These are phyloP conservation scores for Drosophila anomalata DNA, from an alignment of 2,888 invertebrate species.

Conservation along the genomic window DNA sequence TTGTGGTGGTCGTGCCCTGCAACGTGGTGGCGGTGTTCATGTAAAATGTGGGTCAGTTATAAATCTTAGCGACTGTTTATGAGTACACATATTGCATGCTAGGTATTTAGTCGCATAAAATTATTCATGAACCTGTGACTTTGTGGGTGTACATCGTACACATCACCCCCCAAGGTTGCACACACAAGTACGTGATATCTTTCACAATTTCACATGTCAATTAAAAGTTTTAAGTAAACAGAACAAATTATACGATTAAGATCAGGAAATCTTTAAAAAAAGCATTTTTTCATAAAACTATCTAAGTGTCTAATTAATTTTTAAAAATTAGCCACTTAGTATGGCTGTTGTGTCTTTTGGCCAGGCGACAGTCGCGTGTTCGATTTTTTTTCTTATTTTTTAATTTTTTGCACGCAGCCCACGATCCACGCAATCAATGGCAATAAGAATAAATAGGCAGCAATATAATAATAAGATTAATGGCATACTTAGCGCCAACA, in stretches of 20 bases:
- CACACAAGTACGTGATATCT: conserved; percentile 45
- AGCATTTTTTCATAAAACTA: not conserved
- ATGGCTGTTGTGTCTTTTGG: conserved; percentile 35
- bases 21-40: conserved; percentile 14
- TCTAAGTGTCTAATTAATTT: not conserved
- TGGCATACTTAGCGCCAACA: conserved; percentile 23
- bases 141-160: conserved; percentile 35
- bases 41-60: conserved; percentile 63
- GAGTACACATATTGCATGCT: conserved; percentile 18
- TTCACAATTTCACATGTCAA: conserved; percentile 1
- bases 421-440: conserved; percentile 32
- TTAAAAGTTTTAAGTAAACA: not conserved
- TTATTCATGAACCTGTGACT: conserved; percentile 46
- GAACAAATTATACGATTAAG: not conserved
- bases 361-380: conserved; percentile 51
- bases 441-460: conserved; percentile 38
- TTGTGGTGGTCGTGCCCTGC: conserved; percentile 1
- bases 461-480: conserved; percentile 48
- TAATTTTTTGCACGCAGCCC: conserved; percentile 50
- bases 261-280: not conserved
- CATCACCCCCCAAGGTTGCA: conserved; percentile 52
- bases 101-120: conserved; percentile 43
- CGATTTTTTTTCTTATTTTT: not conserved
- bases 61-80: conserved; percentile 53
- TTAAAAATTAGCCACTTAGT: conserved; percentile 27